Base-by-base conservation (phyloP, 2,113 vertebrate species). In the Micromys minutus region DNA sequence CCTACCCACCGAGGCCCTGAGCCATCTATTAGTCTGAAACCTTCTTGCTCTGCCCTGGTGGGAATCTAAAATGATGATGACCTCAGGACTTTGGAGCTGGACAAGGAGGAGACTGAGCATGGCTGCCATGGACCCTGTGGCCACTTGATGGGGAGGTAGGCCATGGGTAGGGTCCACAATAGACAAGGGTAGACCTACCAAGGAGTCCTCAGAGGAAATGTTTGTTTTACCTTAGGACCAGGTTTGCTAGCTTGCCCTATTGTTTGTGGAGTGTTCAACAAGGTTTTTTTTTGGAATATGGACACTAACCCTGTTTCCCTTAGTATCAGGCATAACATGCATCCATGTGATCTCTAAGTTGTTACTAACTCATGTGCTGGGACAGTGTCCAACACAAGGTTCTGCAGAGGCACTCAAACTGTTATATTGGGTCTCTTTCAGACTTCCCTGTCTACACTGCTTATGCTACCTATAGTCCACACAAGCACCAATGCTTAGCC, bases 31-130 rank as follows among this genome's bases (percentile, higher is more conserved):
- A 34, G 42, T 59, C 57, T 39, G 10, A 61, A 55, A 13, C n/a
- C 21, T 31, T 10, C 12, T 55, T 72, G 80, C 24, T 61, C 31
- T 50, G 42, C 42, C 52, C n/a, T 10, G 16, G 16, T 36, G 31
- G 2, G 8, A 63, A 26, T 67, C 9, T 0, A 21, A 36, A 22
- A 2, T 9, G 0, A 9, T 10, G 42, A 31, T 55, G 63, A 31
- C 65, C 42, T 47, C 74, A 72, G 59, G 86, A 71, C 39, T 69
- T 31, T 34, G 10, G 0, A 5, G 36, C 69, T 74, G 47, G 21
- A 26, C 6, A 26, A 26, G 26, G 15, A 71, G 19, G 42, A 45
- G 47, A 59, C n/a, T 26, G 0, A 47, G 2, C 2, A 1, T 24
- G 15, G 39, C 6, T 45, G 76, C 42, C 0, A 1, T 17, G 42